Evolutionary conservation across 2,888 invertebrate species (phyloP).

Genomic region (Mylabris sibirica): DNA sequence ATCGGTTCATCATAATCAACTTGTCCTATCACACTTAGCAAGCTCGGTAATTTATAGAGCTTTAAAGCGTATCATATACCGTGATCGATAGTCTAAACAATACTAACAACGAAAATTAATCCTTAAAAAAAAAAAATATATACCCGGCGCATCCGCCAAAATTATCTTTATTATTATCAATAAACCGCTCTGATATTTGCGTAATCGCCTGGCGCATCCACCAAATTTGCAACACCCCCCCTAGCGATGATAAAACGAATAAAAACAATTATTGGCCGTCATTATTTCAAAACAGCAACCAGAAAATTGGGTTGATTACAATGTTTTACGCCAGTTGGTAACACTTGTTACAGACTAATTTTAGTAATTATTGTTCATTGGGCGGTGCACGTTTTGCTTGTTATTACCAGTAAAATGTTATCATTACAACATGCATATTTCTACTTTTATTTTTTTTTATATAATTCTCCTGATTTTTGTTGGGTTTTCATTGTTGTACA

Average conservation of each 20-base stretch:
- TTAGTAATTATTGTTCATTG: conserved; percentile 29
- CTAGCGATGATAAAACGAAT: background rate
- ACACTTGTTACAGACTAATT: conserved; percentile 33
- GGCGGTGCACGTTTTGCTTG: conserved; percentile 26
- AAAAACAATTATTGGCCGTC: background rate
- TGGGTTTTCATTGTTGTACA: background rate
- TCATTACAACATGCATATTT: conserved; percentile 26
- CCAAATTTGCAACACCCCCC: no score
- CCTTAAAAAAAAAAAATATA: no score
- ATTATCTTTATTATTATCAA: background rate
- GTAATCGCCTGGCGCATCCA: background rate
- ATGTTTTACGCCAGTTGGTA: conserved; percentile 24
- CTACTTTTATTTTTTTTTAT: background rate
- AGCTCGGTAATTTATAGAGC: conserved; percentile 36
- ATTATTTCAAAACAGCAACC: conserved; percentile 14
- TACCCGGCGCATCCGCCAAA: background rate
- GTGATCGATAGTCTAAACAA: conserved; percentile 39
- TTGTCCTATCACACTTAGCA: conserved; percentile 25
- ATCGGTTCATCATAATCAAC: conserved; percentile 35
- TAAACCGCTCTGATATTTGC: no score
- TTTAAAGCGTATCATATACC: conserved; percentile 37
- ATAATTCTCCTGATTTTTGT: background rate
- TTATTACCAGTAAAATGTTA: conserved; percentile 29
- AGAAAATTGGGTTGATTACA: conserved; percentile 26
- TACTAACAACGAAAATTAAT: conserved; percentile 5